Evolutionary conservation across 2,797 vertebrate genomes (phyloP).

Genomic region (Podargus strigoides): DNA sequence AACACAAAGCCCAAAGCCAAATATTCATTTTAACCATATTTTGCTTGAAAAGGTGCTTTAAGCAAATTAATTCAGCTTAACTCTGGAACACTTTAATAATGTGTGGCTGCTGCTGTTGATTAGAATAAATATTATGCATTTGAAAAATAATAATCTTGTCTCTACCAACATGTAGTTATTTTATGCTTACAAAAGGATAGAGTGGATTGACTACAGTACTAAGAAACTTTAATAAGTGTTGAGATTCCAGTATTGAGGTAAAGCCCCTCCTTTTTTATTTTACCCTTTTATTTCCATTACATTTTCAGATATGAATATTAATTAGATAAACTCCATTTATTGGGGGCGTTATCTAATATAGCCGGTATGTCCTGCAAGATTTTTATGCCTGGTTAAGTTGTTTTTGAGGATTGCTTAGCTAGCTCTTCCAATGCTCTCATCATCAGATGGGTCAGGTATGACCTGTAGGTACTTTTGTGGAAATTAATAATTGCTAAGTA

Average conservation of each 20-base stretch:
- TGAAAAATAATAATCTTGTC: not conserved
- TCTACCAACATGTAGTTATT: not conserved
- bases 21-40: slow-evolving; percentile 46
- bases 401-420: not conserved
- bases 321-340: not conserved
- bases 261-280: not conserved
- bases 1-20: slow-evolving; percentile 24
- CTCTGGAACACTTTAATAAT: slow-evolving; percentile 20
- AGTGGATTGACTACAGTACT: not conserved
- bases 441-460: not conserved
- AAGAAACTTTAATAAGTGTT: not conserved
- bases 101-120: slow-evolving; percentile 18
- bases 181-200: not conserved
- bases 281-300: not conserved
- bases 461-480: not conserved
- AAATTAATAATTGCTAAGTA: not conserved
- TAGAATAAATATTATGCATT: slow-evolving; percentile 33
- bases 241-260: not conserved
- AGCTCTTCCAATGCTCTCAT: not conserved
- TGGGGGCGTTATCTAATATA: rapidly evolving
- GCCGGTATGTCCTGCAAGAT: not conserved
- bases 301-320: not conserved
- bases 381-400: not conserved
- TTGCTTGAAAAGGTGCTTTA: slow-evolving; percentile 48
- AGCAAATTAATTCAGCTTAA: slow-evolving; percentile 42